Evolutionary conservation across 2,797 vertebrate species (phyloP).

Genomic region (Anisognathus igniventris): DNA sequence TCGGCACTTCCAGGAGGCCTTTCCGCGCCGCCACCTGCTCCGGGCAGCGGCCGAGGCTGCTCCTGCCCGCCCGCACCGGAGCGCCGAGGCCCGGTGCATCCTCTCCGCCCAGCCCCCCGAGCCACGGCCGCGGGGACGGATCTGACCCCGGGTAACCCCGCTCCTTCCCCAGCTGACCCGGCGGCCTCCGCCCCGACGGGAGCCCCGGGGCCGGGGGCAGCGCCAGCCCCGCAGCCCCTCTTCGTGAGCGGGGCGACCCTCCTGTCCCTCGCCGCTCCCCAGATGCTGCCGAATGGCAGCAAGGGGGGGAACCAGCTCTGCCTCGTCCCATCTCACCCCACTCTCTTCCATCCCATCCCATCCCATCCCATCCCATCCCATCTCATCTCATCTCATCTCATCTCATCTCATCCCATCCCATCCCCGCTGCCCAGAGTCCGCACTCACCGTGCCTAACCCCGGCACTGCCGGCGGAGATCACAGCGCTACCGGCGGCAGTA

Average conservation of each 20-base stretch:
- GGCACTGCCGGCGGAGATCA: not conserved
- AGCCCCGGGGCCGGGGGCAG: not conserved
- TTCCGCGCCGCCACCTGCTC: not conserved
- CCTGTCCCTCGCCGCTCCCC: not conserved
- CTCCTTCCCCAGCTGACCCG: not conserved
- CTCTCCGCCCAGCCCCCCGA: not conserved
- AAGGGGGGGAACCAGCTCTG: too few relatives aligned
- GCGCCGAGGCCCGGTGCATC: not conserved
- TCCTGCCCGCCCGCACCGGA: not conserved
- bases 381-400: fast-evolving
- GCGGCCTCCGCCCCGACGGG: not conserved
- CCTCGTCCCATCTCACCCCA: fast-evolving
- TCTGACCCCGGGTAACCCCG: not conserved
- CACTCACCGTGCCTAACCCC: not conserved
- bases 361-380: fast-evolving
- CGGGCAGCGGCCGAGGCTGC: not conserved
- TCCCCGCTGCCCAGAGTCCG: not conserved
- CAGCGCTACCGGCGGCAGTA: not conserved
- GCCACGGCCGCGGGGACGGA: not conserved
- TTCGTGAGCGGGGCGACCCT: not conserved
- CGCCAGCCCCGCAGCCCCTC: not conserved
- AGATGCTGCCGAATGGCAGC: not conserved
- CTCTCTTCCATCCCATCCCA: too few relatives aligned
- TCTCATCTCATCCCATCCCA: fast-evolving
- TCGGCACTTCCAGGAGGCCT: not conserved